Evolutionary conservation across 37 sponge, comb jelly and placozoan genomes (phyloP).

Genomic region (Chondrosia reniformis): DNA sequence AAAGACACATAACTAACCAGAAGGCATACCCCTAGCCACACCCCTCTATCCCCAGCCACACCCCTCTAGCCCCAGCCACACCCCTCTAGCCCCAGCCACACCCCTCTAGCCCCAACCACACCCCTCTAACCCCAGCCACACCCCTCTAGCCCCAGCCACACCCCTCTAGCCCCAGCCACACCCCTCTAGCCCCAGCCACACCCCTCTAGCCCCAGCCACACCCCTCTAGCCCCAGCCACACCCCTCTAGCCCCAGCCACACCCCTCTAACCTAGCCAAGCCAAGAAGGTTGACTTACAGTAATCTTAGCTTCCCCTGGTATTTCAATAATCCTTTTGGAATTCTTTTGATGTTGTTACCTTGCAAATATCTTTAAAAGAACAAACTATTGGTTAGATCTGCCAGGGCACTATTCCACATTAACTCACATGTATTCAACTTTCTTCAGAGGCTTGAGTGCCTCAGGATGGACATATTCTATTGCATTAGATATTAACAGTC

Average conservation of each 20-base stretch:
- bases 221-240: too few relatives aligned
- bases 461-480: not conserved
- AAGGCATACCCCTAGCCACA: not conserved
- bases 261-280: too few relatives aligned
- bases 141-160: not conserved
- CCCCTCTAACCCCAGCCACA: not conserved
- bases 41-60: not conserved
- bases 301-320: too few relatives aligned
- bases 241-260: too few relatives aligned
- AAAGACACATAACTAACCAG: not conserved
- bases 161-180: too few relatives aligned
- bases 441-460: not conserved
- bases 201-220: too few relatives aligned
- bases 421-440: slow-evolving; percentile 11
- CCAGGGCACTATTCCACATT: not conserved
- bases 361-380: too few relatives aligned
- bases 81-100: not conserved
- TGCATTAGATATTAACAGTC: not conserved
- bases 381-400: too few relatives aligned
- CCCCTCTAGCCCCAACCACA: not conserved
- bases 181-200: too few relatives aligned
- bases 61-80: not conserved
- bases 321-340: too few relatives aligned
- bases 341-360: too few relatives aligned
- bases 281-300: too few relatives aligned